A percentile compares a stretch with the other conserved stretches of the same genome.
phyloP scores from a whole-genome alignment of 2,797 vertebrate species.

The Tauraco hartlaubi region DNA sequence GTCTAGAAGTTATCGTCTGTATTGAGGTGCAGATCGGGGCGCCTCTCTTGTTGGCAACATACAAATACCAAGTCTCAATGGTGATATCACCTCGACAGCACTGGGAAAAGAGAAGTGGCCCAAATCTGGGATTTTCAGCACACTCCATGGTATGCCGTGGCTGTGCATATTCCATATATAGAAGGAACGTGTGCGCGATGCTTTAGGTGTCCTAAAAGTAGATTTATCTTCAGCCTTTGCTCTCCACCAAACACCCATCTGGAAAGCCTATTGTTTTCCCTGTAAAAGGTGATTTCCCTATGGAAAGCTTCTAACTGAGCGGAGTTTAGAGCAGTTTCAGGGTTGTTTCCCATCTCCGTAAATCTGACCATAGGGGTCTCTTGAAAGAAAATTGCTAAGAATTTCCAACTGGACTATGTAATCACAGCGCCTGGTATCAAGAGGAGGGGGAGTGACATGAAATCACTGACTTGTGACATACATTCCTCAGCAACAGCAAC shows the following conservation, averaged over 20 bases:
- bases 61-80: neutral
- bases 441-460: slow-evolving; percentile 70
- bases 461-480: slow-evolving; percentile 81
- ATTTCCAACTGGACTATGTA: slow-evolving; percentile 69
- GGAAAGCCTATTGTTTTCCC: neutral
- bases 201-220: neutral
- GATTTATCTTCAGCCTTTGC: neutral
- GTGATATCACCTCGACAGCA: neutral
- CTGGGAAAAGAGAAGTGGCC: neutral
- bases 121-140: slow-evolving; percentile 31
- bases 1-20: neutral
- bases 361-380: slow-evolving; percentile 57
- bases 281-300: neutral
- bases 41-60: neutral
- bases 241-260: neutral
- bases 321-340: neutral
- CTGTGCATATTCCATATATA: neutral
- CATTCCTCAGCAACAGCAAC: slow-evolving; percentile 74
- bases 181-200: neutral
- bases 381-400: slow-evolving; percentile 65
- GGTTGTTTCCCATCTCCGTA: neutral
- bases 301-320: neutral
- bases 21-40: neutral
- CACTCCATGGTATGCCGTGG: neutral
- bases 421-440: slow-evolving; percentile 69